These are phyloP conservation scores for Sebastes minor DNA, from an alignment of 2,797 vertebrate species.

Conservation along the genomic window DNA sequence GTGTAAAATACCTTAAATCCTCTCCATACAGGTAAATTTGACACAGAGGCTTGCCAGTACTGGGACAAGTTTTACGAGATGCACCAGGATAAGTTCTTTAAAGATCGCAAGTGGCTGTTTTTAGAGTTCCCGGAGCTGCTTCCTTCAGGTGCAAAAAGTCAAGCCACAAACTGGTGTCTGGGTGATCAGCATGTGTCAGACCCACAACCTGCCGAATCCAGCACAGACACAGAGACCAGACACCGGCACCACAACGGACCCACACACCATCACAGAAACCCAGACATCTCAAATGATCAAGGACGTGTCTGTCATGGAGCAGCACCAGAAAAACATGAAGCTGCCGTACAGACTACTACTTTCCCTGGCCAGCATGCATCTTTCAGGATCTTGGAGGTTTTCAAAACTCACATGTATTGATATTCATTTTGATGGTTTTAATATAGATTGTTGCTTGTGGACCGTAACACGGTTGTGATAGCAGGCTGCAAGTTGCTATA, in stretches of 20 bases:
- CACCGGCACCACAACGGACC: conserved; percentile 7
- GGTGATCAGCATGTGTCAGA: not conserved
- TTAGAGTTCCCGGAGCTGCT: conserved; percentile 94
- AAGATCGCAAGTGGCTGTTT: conserved; percentile 90
- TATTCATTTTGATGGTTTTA: not conserved
- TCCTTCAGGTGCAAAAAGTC: conserved; percentile 63
- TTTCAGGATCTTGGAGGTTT: conserved; percentile 91
- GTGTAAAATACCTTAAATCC: not conserved
- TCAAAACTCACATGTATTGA: conserved; percentile 1
- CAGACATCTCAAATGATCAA: not conserved
- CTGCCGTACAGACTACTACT: conserved; percentile 10
- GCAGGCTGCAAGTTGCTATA: not conserved
- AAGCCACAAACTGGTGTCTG: not conserved
- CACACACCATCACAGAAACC: conserved; percentile 12
- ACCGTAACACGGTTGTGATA: not conserved
- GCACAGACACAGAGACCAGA: conserved; percentile 2
- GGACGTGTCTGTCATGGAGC: conserved; percentile 10
- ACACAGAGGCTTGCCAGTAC: conserved; percentile 86
- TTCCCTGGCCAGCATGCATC: conserved; percentile 87
- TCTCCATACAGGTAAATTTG: conserved; percentile 84
- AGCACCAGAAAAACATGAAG: conserved; percentile 21
- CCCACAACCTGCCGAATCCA: not conserved
- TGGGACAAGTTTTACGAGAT: conserved; percentile 92
- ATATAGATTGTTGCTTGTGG: not conserved
- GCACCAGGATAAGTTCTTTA: conserved; percentile 94